phyloP scores from a whole-genome alignment of 1,140 invertebrate species.

The Achroia grisella region DNA sequence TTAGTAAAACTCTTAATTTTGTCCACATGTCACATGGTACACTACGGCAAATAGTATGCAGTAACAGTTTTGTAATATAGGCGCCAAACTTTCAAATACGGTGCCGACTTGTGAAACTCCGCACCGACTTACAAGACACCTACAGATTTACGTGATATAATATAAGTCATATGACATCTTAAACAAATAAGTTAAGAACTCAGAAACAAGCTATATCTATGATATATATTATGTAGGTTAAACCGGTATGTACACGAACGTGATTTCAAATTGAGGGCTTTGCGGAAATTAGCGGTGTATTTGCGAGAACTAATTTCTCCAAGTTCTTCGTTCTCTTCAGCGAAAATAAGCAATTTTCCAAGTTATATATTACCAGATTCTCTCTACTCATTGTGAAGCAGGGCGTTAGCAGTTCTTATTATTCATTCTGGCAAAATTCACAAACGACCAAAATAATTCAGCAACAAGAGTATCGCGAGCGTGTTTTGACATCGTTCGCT shows the following conservation, averaged over 20 bases:
- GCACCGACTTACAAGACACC: conserved; percentile 41
- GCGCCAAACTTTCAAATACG: conserved; percentile 58
- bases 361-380: too few relatives aligned
- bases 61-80: conserved; percentile 50
- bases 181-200: conserved; percentile 4
- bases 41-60: too few relatives aligned
- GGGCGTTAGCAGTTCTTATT: conserved; percentile 9
- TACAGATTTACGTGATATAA: conserved; percentile 4
- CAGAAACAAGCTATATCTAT: conserved; percentile 7
- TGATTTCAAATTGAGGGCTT: conserved; percentile 39
- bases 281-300: conserved; percentile 39
- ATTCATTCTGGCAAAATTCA: conserved; percentile 27
- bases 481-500: conserved; percentile 37
- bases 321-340: too few relatives aligned
- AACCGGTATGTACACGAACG: conserved; percentile 23
- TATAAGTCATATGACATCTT: not conserved
- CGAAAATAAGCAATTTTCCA: too few relatives aligned
- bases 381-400: too few relatives aligned
- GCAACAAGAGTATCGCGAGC: conserved; percentile 26
- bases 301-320: conserved; percentile 16
- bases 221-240: not conserved
- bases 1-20: too few relatives aligned
- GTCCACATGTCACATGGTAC: too few relatives aligned
- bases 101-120: conserved; percentile 65
- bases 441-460: conserved; percentile 29